Base-by-base conservation (phyloP, 2,888 invertebrate genomes). In the Alcis repandata region DNA sequence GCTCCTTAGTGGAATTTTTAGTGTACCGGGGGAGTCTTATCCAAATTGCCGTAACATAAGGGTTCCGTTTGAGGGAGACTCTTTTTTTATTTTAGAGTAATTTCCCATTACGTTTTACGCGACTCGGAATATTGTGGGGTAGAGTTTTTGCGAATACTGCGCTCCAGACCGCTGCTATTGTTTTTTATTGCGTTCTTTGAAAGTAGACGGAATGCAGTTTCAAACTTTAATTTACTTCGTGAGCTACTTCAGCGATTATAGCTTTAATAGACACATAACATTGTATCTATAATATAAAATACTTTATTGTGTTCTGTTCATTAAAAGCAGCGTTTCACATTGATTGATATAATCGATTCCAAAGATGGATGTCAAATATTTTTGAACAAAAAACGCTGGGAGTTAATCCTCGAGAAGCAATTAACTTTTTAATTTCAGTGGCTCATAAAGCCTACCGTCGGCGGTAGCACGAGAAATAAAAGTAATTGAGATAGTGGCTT, bases 71-170 rank as follows among this genome's bases (percentile, higher is more conserved):
- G 81, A 81, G 87, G 88, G 87, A 84, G 84, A 78, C 80, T 84
- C 65, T 87, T 89, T 83, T 89, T 90, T 89, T 89, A 89, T 90
- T 90, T 90, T 90, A 90, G 85, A 90, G 90, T 90, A 90, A 90
- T 90, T 90, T 90, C 86, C 87, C 88, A 90, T 90, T 90, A 89
- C 90, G 86, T 88, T 88, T 87, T 90, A 88, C 89, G 89, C 87
- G 90, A 88, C 83, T 68, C 70, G 63, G 70, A 71, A 79, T 79
- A 78, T 84, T 82, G 87, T 87, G 88, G 90, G 90, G 90, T 85
- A 80, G 73, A 73, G 78, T 83, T 89, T 88, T 85, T 84, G 80
- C 82, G 62, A 78, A 79, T 76, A 76, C 74, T 71, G 70, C 72
- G 73, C 76, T 77, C 59, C 52, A 63, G 58, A 60, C 67, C 69